Conservation (phyloP, 2,797 vertebrate species). For the Garrulus glandarius region DNA sequence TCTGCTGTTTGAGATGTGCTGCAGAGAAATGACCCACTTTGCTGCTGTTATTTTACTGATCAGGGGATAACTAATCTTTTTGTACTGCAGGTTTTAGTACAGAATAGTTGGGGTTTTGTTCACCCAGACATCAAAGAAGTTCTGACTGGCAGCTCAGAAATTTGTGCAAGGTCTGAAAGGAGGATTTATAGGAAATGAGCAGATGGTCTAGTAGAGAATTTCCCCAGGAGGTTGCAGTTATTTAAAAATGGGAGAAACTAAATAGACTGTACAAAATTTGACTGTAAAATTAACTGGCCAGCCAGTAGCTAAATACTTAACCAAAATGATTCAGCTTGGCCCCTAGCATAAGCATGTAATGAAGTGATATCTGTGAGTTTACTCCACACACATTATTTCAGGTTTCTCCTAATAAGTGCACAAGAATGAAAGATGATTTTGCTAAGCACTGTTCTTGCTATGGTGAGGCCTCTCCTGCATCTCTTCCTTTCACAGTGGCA, state of each 20-base stretch:
- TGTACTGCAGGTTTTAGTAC: not conserved
- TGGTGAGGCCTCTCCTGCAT: not conserved
- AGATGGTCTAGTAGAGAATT: slow-evolving; percentile 59
- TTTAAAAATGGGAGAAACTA: slow-evolving; percentile 54
- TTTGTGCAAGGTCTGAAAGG: slow-evolving; percentile 31
- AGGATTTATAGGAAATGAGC: slow-evolving; percentile 35
- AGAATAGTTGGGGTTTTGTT: not conserved
- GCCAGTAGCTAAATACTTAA: slow-evolving; percentile 19
- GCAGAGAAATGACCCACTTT: not conserved
- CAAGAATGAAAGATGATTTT: not conserved
- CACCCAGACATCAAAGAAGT: slow-evolving; percentile 18
- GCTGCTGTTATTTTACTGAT: not conserved
- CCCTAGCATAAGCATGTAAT: not conserved
- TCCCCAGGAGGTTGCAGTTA: slow-evolving; percentile 53
- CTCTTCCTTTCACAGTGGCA: not conserved
- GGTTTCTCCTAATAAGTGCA: not conserved
- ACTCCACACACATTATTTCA: not conserved
- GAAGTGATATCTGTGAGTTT: not conserved
- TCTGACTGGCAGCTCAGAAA: slow-evolving; percentile 29
- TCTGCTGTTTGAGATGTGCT: not conserved
- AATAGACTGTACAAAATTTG: slow-evolving; percentile 49
- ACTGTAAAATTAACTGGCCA: slow-evolving; percentile 48
- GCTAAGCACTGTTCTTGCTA: not conserved
- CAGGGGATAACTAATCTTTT: not conserved
- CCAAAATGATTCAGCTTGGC: not conserved